Conservation (phyloP, 2,888 invertebrate species). For the Amblyteles armatorius region DNA sequence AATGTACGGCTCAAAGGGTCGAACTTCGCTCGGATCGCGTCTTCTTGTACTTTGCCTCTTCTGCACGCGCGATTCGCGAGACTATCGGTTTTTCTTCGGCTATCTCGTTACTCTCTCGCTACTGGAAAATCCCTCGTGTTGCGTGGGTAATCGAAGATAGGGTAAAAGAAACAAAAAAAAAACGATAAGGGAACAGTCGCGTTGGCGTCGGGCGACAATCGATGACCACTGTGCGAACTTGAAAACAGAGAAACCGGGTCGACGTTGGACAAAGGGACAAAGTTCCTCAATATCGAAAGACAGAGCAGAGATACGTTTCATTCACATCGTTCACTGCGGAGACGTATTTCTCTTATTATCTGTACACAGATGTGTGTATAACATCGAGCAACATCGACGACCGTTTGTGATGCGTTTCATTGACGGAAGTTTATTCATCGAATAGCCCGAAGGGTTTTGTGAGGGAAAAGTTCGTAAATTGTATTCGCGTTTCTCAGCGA, state of each 20-base stretch:
- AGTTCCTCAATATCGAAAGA: slow-evolving; percentile 56
- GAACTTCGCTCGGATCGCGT: not conserved
- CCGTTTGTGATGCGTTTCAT: not conserved
- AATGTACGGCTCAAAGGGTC: not conserved
- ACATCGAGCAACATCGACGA: not conserved
- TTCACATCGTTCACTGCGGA: not conserved
- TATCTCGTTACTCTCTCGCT: not conserved
- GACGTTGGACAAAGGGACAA: slow-evolving; percentile 56
- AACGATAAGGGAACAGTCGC: slow-evolving; percentile 50
- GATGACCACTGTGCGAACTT: slow-evolving; percentile 46
- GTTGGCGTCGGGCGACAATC: slow-evolving; percentile 56
- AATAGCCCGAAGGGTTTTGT: not conserved
- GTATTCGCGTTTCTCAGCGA: not conserved
- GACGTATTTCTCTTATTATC: not conserved
- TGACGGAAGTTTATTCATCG: not conserved
- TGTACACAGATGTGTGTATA: not conserved
- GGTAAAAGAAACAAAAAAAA: not conserved
- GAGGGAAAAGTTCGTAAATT: slow-evolving; percentile 10
- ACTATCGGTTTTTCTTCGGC: slow-evolving; percentile 10
- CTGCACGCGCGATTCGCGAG: not conserved
- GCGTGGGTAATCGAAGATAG: slow-evolving; percentile 55
- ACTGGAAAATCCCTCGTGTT: not conserved
- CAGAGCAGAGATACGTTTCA: slow-evolving; percentile 18
- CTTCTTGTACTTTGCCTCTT: not conserved
- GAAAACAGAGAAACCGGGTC: slow-evolving; percentile 58